Base-by-base conservation (phyloP, 2,888 invertebrate species). In the Heteromurus nitidus region DNA sequence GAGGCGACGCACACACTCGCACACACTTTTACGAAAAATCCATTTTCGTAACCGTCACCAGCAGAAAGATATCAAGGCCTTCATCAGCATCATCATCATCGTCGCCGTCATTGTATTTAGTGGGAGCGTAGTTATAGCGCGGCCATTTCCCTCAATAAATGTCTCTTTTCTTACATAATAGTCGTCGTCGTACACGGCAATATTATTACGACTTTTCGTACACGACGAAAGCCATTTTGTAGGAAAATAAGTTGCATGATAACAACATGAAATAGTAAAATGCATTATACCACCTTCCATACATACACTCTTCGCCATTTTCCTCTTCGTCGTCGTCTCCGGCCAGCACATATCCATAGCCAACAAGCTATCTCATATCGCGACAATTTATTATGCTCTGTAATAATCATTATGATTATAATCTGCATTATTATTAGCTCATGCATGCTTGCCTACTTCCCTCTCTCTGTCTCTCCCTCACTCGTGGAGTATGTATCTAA, bases 371-470 rank as follows among this genome's bases (percentile, higher is more conserved):
- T 69, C 68, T 69, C 53, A 13, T 50, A 62, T n/a, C 28, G 28
- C 44, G 44, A 53, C 53, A 53, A 53, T 69, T 50, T 69, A 69
- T 69, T 69, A 53, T 53, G 68, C 28, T 31, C 68, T 53, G 53
- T 53, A 69, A 69, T 69, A 69, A 69, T 69, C 53, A 69, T 69
- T 69, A 69, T 50, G 68, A 69, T 69, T 50, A 69, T 50, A 50
- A 69, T 69, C 50, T 69, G 68, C 68, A 69, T 69, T 69, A 69
- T 69, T 44, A 44, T 44, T 69, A 69, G 68, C 68, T 69, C 53
- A 24, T 69, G 50, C 64, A 64, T 26, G 55, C 55, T 26, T 62
- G 30, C 36, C 18, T 55, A 18, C 55, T 55, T 22, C 5, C 22
- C 62, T 18, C 30, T 31, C n/a, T n/a, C 55, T 16, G 9, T 31